These are phyloP conservation scores for Semaprochilodus insignis DNA, from an alignment of 2,797 vertebrate species.

Conservation along the genomic window DNA sequence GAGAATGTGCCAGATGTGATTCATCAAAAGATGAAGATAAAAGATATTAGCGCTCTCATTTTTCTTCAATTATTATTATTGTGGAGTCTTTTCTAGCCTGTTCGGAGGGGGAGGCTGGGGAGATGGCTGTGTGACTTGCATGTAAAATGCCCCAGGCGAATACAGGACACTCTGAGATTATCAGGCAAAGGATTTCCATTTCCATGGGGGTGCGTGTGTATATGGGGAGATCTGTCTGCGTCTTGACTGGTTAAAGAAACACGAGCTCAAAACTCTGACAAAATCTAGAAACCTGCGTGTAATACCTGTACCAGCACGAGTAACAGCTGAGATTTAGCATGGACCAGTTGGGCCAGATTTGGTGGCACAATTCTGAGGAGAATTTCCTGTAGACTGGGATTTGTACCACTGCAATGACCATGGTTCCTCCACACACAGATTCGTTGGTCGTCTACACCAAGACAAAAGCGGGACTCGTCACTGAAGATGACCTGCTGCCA, in stretches of 20 bases:
- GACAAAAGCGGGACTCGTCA: too few relatives aligned
- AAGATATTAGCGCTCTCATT: not conserved
- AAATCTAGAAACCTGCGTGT: too few relatives aligned
- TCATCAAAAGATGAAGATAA: not conserved
- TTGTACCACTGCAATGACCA: too few relatives aligned
- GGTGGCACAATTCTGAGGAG: too few relatives aligned
- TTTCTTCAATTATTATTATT: not conserved
- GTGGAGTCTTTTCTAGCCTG: not conserved
- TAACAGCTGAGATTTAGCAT: too few relatives aligned
- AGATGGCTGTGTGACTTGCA: not conserved
- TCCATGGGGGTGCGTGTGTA: not conserved
- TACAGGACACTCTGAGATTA: not conserved
- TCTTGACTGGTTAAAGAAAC: not conserved
- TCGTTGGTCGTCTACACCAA: too few relatives aligned
- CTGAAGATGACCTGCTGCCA: too few relatives aligned
- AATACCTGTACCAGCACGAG: too few relatives aligned
- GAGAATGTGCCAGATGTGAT: constrained; percentile 24
- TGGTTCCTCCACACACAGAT: too few relatives aligned
- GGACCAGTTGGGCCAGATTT: too few relatives aligned
- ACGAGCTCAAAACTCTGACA: too few relatives aligned
- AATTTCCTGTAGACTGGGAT: too few relatives aligned
- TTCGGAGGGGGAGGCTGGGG: not conserved
- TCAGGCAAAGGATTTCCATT: not conserved
- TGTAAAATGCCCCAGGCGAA: not conserved
- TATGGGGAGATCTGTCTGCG: not conserved